These are phyloP conservation scores for Trididemnum clinides DNA, from an alignment of 23 tunicate species.

Conservation along the genomic window DNA sequence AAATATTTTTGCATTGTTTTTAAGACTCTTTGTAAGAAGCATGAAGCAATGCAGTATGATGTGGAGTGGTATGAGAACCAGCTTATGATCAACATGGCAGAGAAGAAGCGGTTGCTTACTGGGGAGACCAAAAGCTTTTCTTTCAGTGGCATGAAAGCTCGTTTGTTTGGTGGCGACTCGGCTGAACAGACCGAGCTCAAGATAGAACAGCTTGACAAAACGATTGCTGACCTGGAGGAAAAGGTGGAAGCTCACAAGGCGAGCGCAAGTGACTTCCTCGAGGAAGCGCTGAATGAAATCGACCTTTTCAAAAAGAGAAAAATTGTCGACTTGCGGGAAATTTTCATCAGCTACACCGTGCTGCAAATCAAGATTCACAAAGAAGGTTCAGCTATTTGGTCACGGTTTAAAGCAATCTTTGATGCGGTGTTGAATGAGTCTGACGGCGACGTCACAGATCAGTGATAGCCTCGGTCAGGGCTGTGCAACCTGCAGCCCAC, in stretches of 20 bases:
- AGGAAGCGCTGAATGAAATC: conserved; percentile 54
- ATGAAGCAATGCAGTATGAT: conserved; percentile 90
- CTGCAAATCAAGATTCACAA: conserved; percentile 83
- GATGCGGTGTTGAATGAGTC: neutral
- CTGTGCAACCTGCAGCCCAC: too few species aligned
- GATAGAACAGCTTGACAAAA: conserved; percentile 66
- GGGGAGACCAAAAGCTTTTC: conserved; percentile 71
- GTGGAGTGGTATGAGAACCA: conserved; percentile 83
- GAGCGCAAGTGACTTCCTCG: conserved; percentile 45
- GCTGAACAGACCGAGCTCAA: conserved; percentile 69
- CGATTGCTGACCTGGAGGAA: conserved; percentile 41
- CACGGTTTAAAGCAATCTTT: conserved; percentile 48
- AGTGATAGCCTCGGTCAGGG: too few species aligned
- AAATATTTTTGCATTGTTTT: conserved; percentile 8
- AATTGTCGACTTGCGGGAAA: conserved; percentile 66
- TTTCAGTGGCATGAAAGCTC: conserved; percentile 71
- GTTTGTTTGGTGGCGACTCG: conserved; percentile 72
- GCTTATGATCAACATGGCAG: conserved; percentile 34
- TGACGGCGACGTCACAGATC: neutral
- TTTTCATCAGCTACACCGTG: conserved; percentile 68
- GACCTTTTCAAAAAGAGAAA: conserved; percentile 60
- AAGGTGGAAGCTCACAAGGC: conserved; percentile 25
- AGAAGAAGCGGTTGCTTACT: conserved; percentile 60
- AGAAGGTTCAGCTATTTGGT: conserved; percentile 69
- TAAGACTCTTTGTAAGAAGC: conserved; percentile 63